These are phyloP conservation scores for Myiagra hebetior DNA, from an alignment of 2,113 vertebrate species.

Conservation along the genomic window DNA sequence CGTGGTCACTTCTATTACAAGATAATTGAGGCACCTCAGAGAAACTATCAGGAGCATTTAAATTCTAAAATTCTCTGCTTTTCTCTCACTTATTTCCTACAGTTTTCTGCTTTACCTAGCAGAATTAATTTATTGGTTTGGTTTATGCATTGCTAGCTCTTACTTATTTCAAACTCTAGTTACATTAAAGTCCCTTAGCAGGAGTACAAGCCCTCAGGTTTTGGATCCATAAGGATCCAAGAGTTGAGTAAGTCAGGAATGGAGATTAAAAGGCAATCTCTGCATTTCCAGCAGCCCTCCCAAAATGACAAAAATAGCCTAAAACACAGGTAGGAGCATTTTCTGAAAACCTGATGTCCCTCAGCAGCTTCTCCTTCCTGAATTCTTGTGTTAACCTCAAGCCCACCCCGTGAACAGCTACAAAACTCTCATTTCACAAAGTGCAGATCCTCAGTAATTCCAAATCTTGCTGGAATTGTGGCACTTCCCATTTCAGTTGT, in stretches of 20 bases:
- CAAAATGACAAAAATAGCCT: not conserved
- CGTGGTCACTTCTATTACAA: not conserved
- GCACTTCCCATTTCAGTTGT: not conserved
- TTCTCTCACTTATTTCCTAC: not conserved
- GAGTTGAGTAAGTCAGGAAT: not conserved
- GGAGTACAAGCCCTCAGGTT: not conserved
- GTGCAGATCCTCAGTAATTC: not conserved
- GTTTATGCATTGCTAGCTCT: not conserved
- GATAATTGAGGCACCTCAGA: not conserved
- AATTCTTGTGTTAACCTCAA: not conserved
- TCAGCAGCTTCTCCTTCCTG: not conserved
- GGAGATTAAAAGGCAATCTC: not conserved
- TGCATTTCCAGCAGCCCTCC: not conserved
- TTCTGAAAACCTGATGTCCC: not conserved
- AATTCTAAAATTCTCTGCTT: not conserved
- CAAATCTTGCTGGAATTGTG: not conserved
- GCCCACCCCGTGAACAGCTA: not conserved
- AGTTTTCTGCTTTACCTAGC: not conserved
- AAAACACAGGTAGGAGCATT: not conserved
- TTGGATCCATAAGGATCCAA: not conserved
- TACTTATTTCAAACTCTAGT: not conserved
- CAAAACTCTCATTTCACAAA: not conserved
- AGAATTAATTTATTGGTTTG: not conserved
- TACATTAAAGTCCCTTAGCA: not conserved
- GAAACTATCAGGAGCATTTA: not conserved